phyloP scores from a whole-genome alignment of 2,797 vertebrate genomes.

The Pagetopsis macropterus region DNA sequence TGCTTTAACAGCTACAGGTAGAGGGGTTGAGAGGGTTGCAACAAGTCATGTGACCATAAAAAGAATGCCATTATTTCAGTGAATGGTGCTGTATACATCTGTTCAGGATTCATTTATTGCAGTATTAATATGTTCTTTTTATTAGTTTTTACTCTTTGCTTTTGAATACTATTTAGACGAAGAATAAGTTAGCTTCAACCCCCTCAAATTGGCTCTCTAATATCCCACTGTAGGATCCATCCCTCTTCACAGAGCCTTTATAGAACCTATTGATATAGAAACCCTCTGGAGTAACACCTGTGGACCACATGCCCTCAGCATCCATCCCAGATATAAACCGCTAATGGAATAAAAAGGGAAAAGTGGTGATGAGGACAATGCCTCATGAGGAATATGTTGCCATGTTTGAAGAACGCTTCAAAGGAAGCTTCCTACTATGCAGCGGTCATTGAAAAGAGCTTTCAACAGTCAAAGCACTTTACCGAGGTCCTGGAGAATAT shows the following conservation, averaged over 20 bases:
- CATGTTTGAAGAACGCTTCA: slow-evolving; percentile 58
- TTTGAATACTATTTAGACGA: neutral
- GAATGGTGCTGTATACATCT: no score
- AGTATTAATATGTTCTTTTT: neutral
- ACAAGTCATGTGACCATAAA: neutral
- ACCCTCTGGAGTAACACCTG: slow-evolving; percentile 38
- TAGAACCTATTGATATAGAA: neutral
- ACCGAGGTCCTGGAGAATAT: slow-evolving; percentile 28
- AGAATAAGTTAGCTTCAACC: slow-evolving; percentile 4
- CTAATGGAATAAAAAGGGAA: slow-evolving; percentile 38
- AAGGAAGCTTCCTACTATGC: slow-evolving; percentile 45
- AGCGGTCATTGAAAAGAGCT: slow-evolving; percentile 52
- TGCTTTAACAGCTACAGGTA: neutral
- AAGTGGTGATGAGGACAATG: slow-evolving; percentile 31
- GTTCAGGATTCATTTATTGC: neutral
- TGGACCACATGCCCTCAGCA: slow-evolving; percentile 17
- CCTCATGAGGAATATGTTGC: slow-evolving; percentile 52
- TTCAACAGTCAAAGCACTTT: slow-evolving; percentile 57
- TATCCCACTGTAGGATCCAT: slow-evolving; percentile 2
- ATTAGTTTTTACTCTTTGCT: neutral
- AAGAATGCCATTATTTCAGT: neutral
- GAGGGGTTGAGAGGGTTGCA: neutral
- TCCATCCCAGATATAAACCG: slow-evolving; percentile 33
- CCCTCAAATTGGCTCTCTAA: slow-evolving; percentile 3
- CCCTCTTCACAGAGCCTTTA: slow-evolving; percentile 16